Percentiles rank a stretch among this genome's conserved stretches.
Conservation (phyloP, 1,140 invertebrate genomes). For the Ceratina calcarata region DNA sequence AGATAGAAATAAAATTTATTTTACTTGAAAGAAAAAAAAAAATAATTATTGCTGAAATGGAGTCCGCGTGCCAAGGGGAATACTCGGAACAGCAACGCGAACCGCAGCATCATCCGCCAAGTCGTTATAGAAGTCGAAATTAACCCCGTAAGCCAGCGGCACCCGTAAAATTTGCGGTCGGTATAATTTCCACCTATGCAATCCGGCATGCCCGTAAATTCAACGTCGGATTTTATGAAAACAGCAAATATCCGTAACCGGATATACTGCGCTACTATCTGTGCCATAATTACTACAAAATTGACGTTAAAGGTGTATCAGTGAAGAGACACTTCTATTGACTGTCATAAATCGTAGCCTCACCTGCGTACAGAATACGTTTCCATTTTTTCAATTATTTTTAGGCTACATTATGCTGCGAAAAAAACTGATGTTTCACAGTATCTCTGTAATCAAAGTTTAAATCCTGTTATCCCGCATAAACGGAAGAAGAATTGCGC, state of each 20-base stretch:
- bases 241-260: constrained; percentile 23
- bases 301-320: too few relatives aligned
- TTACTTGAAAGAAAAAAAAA: neutral
- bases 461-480: too few relatives aligned
- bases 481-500: too few relatives aligned
- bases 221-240: constrained; percentile 31
- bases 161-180: constrained; percentile 43
- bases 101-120: constrained; percentile 38
- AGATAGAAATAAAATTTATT: too few relatives aligned
- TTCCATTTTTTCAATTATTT: too few relatives aligned
- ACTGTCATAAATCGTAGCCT: too few relatives aligned
- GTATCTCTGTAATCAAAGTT: too few relatives aligned
- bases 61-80: constrained; percentile 30
- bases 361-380: too few relatives aligned
- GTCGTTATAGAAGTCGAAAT: constrained; percentile 44
- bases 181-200: constrained; percentile 40
- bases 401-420: too few relatives aligned
- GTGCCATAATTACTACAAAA: too few relatives aligned
- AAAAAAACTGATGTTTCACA: too few relatives aligned
- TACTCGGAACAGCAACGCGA: constrained; percentile 24
- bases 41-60: constrained; percentile 21
- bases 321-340: too few relatives aligned
- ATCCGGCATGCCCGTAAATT: constrained; percentile 38
- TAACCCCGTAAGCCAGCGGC: constrained; percentile 35
- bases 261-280: neutral